Evolutionary conservation across 2,113 vertebrate species (phyloP), one percentile per base, ranked within the genome.

Genomic region (Isichthys henryi): DNA sequence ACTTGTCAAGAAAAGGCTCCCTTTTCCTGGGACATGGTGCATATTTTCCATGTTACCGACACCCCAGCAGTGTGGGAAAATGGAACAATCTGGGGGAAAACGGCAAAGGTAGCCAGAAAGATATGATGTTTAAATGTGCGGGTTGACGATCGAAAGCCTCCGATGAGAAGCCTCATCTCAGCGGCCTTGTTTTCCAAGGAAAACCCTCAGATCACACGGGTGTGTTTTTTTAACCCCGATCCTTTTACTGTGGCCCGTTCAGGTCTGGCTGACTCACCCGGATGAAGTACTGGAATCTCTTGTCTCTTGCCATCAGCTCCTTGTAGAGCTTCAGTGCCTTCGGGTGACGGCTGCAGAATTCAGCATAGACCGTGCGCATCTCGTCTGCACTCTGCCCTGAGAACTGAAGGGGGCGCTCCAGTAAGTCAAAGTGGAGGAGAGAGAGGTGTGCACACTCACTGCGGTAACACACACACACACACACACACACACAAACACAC

Each of bases 261-360:
- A 6, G 23, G 4, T 86, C 9, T 17, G 27, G n/a, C 27, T 21
- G 27, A 9, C 96, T 97, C 90, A 98, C 98, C 96, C 97, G 94
- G 91, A 99, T 95, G 91, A 99, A 97, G 90, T 97, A 97, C 93
- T 99, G 98, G 95, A 99, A 98, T n/a, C 97, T 94, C 21, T 98
- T 97, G 93, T 99, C 98, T 0, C 97, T 94, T 2, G 95, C 93
- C 0, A 97, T 92, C 23, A 97, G 94, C 23, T 99, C 98, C 93
- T 99, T 99, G 93, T 99, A 99, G 45, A 98, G 97, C 91, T 99
- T 98, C 53, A 99, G 94, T 0, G 98, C 97, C 91, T 98, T 98
- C 3, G 95, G 96, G 92, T 99, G 98, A 3, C 97, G 97, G 93
- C 97, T 98, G 95, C 98, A 99, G 95, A 98, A 99, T 90, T 98